Percentiles rank a stretch among this genome's conserved stretches.
Evolutionary conservation across 2,113 vertebrate species (phyloP).

Genomic region (Albula glossodonta): DNA sequence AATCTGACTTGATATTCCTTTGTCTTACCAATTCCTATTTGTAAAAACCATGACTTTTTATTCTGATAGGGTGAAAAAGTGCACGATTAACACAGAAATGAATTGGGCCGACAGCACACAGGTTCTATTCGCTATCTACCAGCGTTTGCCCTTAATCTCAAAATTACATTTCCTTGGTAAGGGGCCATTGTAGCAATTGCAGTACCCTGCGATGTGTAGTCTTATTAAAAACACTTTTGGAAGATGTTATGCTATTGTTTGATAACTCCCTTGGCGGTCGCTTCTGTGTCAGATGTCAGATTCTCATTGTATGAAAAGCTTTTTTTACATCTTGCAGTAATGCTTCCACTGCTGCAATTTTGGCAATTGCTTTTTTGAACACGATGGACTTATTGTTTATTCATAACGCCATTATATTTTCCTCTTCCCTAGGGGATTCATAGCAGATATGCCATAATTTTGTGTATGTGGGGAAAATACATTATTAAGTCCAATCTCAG

Average conservation of each 20-base stretch:
- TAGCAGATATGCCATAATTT: constrained; percentile 8
- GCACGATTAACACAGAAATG: background rate
- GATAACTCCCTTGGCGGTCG: background rate
- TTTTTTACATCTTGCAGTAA: background rate
- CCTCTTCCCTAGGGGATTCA: background rate
- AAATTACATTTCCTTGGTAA: constrained; percentile 9
- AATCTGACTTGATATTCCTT: background rate
- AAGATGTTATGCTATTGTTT: constrained; percentile 4
- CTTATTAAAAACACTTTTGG: background rate
- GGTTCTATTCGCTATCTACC: background rate
- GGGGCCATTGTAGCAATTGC: background rate
- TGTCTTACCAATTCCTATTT: constrained; percentile 1
- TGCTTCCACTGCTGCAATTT: background rate
- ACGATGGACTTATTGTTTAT: background rate
- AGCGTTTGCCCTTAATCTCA: constrained; percentile 17
- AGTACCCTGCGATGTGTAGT: background rate
- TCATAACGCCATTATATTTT: background rate
- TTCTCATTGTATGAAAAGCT: background rate
- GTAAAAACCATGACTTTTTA: background rate
- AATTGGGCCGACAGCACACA: background rate
- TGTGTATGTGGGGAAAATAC: background rate
- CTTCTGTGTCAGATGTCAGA: background rate
- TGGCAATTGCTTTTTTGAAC: constrained; percentile 2
- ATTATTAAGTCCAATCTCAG: background rate
- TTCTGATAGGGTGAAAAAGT: background rate